Conservation (phyloP, 30 jellyfish, hydroid and myxozoan species). For the Cassiopea andromeda region DNA sequence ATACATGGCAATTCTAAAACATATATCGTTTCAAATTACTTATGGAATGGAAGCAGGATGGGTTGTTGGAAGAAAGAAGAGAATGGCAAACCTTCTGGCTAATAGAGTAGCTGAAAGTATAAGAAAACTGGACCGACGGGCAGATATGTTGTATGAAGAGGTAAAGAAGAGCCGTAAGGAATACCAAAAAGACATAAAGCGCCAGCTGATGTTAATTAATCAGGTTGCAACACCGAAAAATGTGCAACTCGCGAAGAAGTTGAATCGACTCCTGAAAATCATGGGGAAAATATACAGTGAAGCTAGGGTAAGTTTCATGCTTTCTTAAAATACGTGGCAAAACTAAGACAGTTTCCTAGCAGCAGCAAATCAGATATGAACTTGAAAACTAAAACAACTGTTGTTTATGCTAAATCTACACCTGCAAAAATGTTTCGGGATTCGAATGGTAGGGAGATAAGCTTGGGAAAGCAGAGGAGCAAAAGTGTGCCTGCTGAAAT, state of each 20-base stretch:
- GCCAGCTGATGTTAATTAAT: conserved; percentile 81
- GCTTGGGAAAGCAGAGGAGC: too few species aligned
- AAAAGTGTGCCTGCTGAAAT: too few species aligned
- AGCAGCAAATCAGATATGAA: neutral
- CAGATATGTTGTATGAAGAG: conserved; percentile 53
- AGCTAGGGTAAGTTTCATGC: conserved; percentile 60
- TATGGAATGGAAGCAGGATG: conserved; percentile 79
- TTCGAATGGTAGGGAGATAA: too few species aligned
- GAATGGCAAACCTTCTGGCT: conserved; percentile 46
- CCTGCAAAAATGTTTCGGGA: too few species aligned
- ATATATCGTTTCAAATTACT: conserved; percentile 28
- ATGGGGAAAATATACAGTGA: conserved; percentile 81
- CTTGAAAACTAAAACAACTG: neutral
- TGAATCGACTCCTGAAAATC: conserved; percentile 48
- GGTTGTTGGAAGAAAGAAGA: conserved; percentile 35
- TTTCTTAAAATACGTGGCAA: neutral
- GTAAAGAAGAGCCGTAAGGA: conserved; percentile 19
- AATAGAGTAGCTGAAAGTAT: conserved; percentile 45
- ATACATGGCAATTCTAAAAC: conserved; percentile 69
- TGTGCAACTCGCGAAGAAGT: conserved; percentile 40
- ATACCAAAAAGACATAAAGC: conserved; percentile 43
- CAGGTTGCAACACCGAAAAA: conserved; percentile 74
- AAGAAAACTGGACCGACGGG: conserved; percentile 35
- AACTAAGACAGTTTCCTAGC: neutral
- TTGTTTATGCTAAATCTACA: too few species aligned